These are phyloP conservation scores for Percopsis omiscomaycus DNA, from an alignment of 2,797 vertebrate species.

Conservation along the genomic window DNA sequence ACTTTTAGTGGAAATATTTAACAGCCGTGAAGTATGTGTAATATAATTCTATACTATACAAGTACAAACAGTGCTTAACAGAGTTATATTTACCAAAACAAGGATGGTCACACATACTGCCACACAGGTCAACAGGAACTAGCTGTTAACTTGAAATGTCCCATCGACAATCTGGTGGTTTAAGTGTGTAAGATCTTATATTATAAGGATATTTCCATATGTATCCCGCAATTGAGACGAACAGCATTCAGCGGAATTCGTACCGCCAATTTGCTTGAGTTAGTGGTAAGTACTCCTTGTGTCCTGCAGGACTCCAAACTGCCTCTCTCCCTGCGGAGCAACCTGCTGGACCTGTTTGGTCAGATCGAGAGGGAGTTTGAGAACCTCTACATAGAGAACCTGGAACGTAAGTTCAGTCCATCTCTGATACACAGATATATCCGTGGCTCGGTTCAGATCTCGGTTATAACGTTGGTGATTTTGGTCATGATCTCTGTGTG, in stretches of 20 bases:
- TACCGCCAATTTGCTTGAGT: background rate
- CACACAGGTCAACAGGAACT: no score
- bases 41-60: background rate
- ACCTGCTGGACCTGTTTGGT: conserved; percentile 93
- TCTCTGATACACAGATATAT: background rate
- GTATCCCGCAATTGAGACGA: no score
- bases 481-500: background rate
- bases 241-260: background rate
- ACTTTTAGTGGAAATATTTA: no score
- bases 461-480: background rate
- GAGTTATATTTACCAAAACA: no score
- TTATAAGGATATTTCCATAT: no score
- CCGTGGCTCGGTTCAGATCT: background rate
- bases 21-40: no score
- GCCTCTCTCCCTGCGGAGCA: conserved; percentile 88
- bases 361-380: conserved; percentile 99
- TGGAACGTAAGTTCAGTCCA: conserved; percentile 85
- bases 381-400: conserved; percentile 96
- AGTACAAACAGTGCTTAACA: background rate
- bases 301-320: conserved; percentile 90
- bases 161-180: no score
- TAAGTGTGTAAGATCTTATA: no score
- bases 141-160: no score
- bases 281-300: background rate
- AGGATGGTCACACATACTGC: no score